Evolutionary conservation across 2,888 invertebrate genomes (phyloP).

Genomic region (Helobdella robusta): DNA sequence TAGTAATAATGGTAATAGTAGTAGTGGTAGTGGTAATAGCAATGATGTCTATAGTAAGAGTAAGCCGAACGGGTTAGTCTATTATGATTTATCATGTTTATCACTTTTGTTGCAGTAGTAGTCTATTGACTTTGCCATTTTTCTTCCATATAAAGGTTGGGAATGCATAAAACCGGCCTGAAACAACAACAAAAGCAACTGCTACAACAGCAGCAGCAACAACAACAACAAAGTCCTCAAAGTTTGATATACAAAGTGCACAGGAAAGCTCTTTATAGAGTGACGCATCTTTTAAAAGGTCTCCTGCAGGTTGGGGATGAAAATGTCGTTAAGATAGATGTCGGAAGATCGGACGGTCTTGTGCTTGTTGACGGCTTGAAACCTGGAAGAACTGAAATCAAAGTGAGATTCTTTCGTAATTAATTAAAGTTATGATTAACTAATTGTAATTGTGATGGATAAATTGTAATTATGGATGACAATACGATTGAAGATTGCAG

Average conservation of each 20-base stretch:
- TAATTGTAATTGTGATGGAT: too few species aligned
- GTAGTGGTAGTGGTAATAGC: background rate
- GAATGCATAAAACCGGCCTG: background rate
- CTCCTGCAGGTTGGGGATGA: constrained; percentile 58
- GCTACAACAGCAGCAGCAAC: too few species aligned
- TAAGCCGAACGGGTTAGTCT: background rate
- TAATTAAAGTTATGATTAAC: background rate
- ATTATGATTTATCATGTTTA: too few species aligned
- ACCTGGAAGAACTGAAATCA: constrained; percentile 83
- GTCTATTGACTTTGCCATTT: too few species aligned
- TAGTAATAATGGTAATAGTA: background rate
- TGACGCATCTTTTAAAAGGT: constrained; percentile 78
- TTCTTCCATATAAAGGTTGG: background rate
- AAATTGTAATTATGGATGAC: too few species aligned
- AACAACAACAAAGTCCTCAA: constrained; percentile 2
- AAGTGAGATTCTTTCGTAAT: constrained; percentile 54
- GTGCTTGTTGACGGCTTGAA: constrained; percentile 76
- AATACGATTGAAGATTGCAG: too few species aligned
- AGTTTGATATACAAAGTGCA: constrained; percentile 28
- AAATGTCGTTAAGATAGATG: constrained; percentile 36
- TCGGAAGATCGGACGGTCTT: constrained; percentile 54
- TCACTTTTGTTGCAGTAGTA: too few species aligned
- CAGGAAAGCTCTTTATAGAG: constrained; percentile 56
- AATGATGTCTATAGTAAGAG: background rate
- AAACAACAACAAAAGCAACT: constrained; percentile 3